Percentiles rank a stretch among this genome's conserved stretches.
Conservation (phyloP, 2,113 vertebrate genomes). For the Gavia stellata region DNA sequence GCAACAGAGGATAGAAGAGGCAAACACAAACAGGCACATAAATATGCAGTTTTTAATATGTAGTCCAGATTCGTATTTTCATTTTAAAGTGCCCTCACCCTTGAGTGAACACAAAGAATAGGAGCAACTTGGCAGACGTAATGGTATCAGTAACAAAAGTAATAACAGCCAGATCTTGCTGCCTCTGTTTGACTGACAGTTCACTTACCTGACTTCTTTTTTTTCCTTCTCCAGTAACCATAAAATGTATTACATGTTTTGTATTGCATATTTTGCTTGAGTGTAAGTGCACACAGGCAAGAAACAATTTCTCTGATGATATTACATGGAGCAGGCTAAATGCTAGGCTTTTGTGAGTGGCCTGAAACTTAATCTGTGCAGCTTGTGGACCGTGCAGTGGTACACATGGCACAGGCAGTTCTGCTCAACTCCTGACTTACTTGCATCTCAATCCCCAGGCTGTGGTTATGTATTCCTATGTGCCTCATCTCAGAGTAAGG, state of each 20-base stretch:
- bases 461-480: neutral
- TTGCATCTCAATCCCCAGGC: neutral
- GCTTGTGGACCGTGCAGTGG: neutral
- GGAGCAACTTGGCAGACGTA: neutral
- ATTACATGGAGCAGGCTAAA: neutral
- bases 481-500: neutral
- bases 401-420: neutral
- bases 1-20: neutral
- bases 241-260: conserved; percentile 15
- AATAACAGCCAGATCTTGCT: neutral
- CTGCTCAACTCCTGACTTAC: neutral
- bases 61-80: neutral
- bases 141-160: neutral
- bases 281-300: neutral
- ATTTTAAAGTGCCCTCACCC: conserved; percentile 9
- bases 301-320: conserved; percentile 41
- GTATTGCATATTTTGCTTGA: neutral
- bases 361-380: conserved; percentile 40
- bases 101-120: conserved; percentile 28
- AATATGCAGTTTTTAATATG: conserved; percentile 20
- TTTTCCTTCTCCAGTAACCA: neutral
- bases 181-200: neutral
- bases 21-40: neutral
- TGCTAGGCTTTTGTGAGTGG: neutral
- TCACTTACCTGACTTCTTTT: conserved; percentile 10